These are phyloP conservation scores for Synanthedon tipuliformis DNA, from an alignment of 2,888 invertebrate genomes.

Conservation along the genomic window DNA sequence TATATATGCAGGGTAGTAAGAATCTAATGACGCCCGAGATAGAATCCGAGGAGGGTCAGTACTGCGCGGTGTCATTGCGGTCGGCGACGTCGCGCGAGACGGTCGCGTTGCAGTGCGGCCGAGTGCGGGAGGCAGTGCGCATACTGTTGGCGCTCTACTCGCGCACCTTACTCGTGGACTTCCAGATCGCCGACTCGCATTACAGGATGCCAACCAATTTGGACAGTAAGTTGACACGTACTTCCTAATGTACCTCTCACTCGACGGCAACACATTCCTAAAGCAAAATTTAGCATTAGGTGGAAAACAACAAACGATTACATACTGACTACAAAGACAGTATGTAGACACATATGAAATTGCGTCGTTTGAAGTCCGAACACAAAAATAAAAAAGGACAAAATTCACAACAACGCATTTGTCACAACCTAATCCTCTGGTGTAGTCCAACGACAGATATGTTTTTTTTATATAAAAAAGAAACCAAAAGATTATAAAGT, in stretches of 20 bases:
- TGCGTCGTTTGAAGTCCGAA: no score
- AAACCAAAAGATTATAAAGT: no score
- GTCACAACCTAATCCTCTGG: no score
- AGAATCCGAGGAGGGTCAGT: conserved; percentile 75
- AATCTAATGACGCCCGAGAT: conserved; percentile 70
- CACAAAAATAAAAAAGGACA: no score
- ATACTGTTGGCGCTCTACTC: conserved; percentile 88
- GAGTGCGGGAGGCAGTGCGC: conserved; percentile 83
- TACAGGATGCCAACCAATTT: conserved; percentile 63
- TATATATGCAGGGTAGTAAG: conserved; percentile 32
- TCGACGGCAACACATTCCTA: no score
- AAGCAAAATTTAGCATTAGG: no score
- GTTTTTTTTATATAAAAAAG: conserved; percentile 10
- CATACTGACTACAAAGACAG: no score
- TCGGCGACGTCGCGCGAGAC: conserved; percentile 70
- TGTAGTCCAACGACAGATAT: not conserved
- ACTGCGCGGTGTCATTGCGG: conserved; percentile 75
- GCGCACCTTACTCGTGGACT: conserved; percentile 85
- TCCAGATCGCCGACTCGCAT: conserved; percentile 74
- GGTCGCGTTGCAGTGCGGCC: conserved; percentile 75
- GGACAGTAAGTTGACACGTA: conserved; percentile 28
- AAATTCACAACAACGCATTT: no score
- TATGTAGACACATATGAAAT: no score
- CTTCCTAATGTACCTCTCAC: no score
- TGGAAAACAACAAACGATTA: no score